Conservation (phyloP, 2,113 vertebrate genomes). For the Seriola aureovittata region DNA sequence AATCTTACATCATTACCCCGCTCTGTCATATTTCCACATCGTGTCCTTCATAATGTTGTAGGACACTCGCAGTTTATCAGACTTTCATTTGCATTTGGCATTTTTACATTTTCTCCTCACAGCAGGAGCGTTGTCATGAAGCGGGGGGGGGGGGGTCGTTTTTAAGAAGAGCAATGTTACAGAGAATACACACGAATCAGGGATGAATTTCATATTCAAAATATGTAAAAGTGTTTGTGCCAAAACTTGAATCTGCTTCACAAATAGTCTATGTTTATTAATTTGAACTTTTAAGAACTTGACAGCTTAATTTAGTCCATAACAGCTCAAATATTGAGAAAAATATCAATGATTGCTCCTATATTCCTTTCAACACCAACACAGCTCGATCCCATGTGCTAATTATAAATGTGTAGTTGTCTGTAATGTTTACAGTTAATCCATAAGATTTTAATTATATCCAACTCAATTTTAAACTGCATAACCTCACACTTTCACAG, state of each 20-base stretch:
- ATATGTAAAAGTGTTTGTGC: neutral
- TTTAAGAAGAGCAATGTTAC: neutral
- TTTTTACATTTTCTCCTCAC: conserved; percentile 28
- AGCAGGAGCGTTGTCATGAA: conserved; percentile 17
- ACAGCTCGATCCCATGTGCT: neutral
- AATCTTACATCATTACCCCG: conserved; percentile 49
- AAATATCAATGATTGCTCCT: neutral
- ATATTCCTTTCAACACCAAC: neutral
- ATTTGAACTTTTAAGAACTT: too few relatives aligned
- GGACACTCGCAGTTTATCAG: conserved; percentile 42
- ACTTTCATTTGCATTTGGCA: conserved; percentile 47
- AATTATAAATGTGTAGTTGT: too few relatives aligned
- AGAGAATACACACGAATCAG: neutral
- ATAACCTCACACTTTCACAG: too few relatives aligned
- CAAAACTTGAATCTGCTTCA: too few relatives aligned
- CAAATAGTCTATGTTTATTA: too few relatives aligned
- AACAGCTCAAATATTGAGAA: neutral
- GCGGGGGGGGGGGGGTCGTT: neutral
- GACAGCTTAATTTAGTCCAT: too few relatives aligned
- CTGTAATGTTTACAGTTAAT: too few relatives aligned
- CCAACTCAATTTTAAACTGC: too few relatives aligned
- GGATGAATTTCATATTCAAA: neutral
- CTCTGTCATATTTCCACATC: conserved; percentile 29
- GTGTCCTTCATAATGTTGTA: conserved; percentile 35
- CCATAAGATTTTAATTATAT: too few relatives aligned